Base-by-base conservation (phyloP, 92 coral and sea anemone genomes). In the Virgularia gustaviana region DNA sequence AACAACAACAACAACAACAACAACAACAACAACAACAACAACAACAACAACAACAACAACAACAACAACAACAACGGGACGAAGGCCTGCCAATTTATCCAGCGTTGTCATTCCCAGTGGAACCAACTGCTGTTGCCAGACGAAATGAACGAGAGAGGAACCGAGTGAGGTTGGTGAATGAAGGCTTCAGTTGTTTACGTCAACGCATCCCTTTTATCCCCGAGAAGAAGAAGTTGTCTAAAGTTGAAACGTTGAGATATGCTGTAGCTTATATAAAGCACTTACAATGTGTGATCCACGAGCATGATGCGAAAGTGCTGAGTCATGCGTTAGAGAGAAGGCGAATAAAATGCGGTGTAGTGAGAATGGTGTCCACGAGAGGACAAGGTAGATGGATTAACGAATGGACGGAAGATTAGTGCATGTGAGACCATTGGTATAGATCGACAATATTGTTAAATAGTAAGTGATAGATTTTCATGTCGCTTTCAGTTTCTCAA, bases 171-270 rank as follows among this genome's bases (percentile, higher is more conserved):
- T 70, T 94, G 66, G 99, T 94, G n/a, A 94, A 94, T 70, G 96
- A 90, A 39, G 99, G 99, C 4, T 94, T 94, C 64, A 80, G 83
- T 9, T 89, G 90, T 32, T 89, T 94, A 19, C 90, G 99, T 19
- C 96, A 90, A 75, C 94, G 86, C 70, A 94, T 94, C 33, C 99
- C 99, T 16, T 94, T 90, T 63, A 87, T 87, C 54, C 96, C 96
- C 4, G 96, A 90, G 49, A 94, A 94, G 76, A 94, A 94, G 75
- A 90, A 90, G 70, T 66, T 94, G 25, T 94, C 99, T 9, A 94
- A 94, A 75, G 99, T 94, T 5, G 99, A 94, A 79, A 94, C 99
- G 5, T 76, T 94, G 34, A 89, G 99, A 2, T 94, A 90, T 52
- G 99, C 99, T 4, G 96, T 94, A 36, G 88, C 92, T 16, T 94